Evolutionary conservation across 2,113 vertebrate species (phyloP).

Genomic region (Halichoeres trimaculatus): DNA sequence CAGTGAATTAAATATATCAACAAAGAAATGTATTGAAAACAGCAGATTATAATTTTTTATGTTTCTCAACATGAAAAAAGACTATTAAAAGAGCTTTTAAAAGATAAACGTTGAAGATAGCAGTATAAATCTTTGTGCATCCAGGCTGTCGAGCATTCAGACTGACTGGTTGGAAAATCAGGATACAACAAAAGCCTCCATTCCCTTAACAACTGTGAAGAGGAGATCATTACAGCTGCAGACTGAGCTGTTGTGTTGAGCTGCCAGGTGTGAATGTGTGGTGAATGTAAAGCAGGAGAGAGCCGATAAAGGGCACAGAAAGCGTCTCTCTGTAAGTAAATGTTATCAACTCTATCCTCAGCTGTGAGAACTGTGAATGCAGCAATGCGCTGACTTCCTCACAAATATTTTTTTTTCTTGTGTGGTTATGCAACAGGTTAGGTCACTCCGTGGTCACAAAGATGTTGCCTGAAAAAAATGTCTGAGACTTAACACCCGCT

Average conservation of each 20-base stretch:
- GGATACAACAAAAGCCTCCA: neutral
- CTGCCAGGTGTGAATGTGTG: slow-evolving; percentile 32
- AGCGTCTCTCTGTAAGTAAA: slow-evolving; percentile 25
- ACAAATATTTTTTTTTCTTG: slow-evolving; percentile 14
- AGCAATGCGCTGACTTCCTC: neutral
- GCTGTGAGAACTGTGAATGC: slow-evolving; percentile 16
- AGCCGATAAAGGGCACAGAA: slow-evolving; percentile 21
- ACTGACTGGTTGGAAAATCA: neutral
- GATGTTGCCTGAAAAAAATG: slow-evolving; percentile 22
- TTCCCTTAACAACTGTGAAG: slow-evolving; percentile 14
- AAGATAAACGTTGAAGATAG: too few species aligned
- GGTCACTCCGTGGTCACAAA: slow-evolving; percentile 11
- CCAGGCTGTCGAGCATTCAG: neutral
- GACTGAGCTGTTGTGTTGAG: slow-evolving; percentile 30
- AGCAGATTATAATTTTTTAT: too few species aligned
- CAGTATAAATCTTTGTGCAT: too few species aligned
- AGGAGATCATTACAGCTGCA: slow-evolving; percentile 4
- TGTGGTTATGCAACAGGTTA: neutral
- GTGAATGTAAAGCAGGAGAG: slow-evolving; percentile 16
- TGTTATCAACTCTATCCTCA: slow-evolving; percentile 36
- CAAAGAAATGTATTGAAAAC: too few species aligned
- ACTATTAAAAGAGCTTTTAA: too few species aligned
- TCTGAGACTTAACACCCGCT: slow-evolving; percentile 2
- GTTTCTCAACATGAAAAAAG: too few species aligned
- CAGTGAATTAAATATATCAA: too few species aligned